phyloP scores from a whole-genome alignment of 2,888 invertebrate genomes.

The Dione vanillae region DNA sequence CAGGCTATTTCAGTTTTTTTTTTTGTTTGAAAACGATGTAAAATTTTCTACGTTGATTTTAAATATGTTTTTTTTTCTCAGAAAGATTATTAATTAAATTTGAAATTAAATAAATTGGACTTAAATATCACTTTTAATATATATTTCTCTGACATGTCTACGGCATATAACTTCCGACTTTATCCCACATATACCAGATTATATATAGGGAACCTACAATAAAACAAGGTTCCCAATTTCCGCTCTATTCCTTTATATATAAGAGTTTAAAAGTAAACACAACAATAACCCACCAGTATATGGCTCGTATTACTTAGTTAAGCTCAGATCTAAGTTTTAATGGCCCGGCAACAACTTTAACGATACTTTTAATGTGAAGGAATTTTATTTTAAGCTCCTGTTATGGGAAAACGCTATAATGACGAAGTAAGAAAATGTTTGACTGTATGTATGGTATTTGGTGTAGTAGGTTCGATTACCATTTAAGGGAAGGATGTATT shows the following conservation, averaged over 20 bases:
- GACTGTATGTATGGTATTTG: background rate
- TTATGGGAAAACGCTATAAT: background rate
- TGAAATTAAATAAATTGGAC: too few relatives aligned
- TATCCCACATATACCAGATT: too few relatives aligned
- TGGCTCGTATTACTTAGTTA: constrained; percentile 12
- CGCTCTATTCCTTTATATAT: too few relatives aligned
- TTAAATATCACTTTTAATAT: too few relatives aligned
- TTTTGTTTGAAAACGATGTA: background rate
- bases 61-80: too few relatives aligned
- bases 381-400: constrained; percentile 9
- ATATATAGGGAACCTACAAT: too few relatives aligned
- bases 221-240: too few relatives aligned
- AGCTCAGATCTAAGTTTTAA: constrained; percentile 22
- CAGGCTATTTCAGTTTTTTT: background rate
- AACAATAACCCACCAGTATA: background rate
- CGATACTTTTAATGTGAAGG: constrained; percentile 12
- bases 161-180: too few relatives aligned
- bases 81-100: too few relatives aligned
- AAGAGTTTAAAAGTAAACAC: background rate
- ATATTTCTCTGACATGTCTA: too few relatives aligned
- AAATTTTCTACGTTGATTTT: too few relatives aligned
- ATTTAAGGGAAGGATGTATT: too few relatives aligned
- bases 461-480: background rate
- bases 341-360: constrained; percentile 19
- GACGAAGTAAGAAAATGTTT: background rate